A percentile compares a stretch with the other conserved stretches of the same genome.
Conservation (phyloP, 2,888 invertebrate genomes). For the Tachina fera region DNA sequence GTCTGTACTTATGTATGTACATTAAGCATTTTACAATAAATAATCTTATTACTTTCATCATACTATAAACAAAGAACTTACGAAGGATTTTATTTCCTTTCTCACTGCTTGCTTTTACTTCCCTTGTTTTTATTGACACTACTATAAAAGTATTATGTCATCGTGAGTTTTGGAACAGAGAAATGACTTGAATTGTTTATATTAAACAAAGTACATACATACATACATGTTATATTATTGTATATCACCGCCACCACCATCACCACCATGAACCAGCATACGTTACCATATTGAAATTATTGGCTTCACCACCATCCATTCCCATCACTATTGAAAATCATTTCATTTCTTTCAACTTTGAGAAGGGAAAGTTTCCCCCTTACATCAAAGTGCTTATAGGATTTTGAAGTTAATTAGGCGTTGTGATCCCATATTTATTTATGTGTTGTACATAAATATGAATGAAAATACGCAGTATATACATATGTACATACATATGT, state of each 20-base stretch:
- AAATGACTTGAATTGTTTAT: conserved; percentile 10
- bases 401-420: background rate
- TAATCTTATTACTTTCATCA: conserved; percentile 44
- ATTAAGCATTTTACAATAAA: conserved; percentile 38
- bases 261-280: background rate
- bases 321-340: conserved; percentile 24
- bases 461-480: no score
- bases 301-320: background rate
- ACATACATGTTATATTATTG: background rate
- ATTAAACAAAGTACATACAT: background rate
- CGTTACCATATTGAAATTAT: conserved; percentile 12
- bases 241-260: background rate
- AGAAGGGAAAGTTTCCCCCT: background rate
- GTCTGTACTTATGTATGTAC: background rate
- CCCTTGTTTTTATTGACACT: conserved; percentile 8
- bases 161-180: conserved; percentile 26
- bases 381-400: background rate
- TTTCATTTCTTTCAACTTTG: background rate
- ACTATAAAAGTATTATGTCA: conserved; percentile 48
- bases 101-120: background rate
- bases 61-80: conserved; percentile 30
- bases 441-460: background rate
- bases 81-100: conserved; percentile 44
- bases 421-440: background rate
- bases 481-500: no score